A percentile compares a stretch with the other conserved stretches of the same genome.
phyloP scores from a whole-genome alignment of 1,140 invertebrate species.

The Drosophila pachea region DNA sequence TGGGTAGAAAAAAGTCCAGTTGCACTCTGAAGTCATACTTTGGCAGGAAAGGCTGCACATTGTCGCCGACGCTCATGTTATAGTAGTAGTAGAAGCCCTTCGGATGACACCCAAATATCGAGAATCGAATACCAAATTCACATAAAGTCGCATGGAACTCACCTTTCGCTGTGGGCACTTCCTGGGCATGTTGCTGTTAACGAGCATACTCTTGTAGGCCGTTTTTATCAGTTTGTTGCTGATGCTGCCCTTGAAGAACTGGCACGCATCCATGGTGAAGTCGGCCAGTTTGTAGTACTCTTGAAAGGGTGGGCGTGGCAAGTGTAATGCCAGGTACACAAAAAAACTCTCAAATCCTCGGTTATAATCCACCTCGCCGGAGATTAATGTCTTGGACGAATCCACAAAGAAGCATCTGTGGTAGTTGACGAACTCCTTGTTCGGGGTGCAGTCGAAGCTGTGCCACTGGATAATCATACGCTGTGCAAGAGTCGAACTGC shows the following conservation, averaged over 20 bases:
- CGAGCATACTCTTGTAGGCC: slow-evolving; percentile 19
- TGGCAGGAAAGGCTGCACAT: slow-evolving; percentile 29
- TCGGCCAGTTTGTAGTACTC: neutral
- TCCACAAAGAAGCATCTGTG: slow-evolving; percentile 17
- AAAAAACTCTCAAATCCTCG: neutral
- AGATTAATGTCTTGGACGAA: neutral
- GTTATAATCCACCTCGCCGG: slow-evolving; percentile 4
- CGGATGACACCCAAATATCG: neutral
- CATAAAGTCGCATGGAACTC: neutral
- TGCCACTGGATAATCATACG: slow-evolving; percentile 5
- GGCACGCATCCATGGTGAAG: slow-evolving; percentile 10
- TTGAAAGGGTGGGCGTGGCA: slow-evolving; percentile 3
- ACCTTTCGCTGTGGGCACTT: slow-evolving; percentile 34
- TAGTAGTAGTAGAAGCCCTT: slow-evolving; percentile 34
- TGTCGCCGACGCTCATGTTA: slow-evolving; percentile 29
- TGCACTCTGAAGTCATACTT: slow-evolving; percentile 25
- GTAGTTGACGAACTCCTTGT: slow-evolving; percentile 3
- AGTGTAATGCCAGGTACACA: neutral
- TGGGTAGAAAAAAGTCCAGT: slow-evolving; percentile 24
- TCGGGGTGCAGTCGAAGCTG: slow-evolving; percentile 14
- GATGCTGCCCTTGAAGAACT: slow-evolving; percentile 8
- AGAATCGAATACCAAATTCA: neutral
- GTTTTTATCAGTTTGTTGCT: slow-evolving; percentile 2
- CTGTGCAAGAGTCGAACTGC: neutral
- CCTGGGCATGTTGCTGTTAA: slow-evolving; percentile 19